phyloP scores from a whole-genome alignment of 2,888 invertebrate genomes.

The Geotrupes spiniger region DNA sequence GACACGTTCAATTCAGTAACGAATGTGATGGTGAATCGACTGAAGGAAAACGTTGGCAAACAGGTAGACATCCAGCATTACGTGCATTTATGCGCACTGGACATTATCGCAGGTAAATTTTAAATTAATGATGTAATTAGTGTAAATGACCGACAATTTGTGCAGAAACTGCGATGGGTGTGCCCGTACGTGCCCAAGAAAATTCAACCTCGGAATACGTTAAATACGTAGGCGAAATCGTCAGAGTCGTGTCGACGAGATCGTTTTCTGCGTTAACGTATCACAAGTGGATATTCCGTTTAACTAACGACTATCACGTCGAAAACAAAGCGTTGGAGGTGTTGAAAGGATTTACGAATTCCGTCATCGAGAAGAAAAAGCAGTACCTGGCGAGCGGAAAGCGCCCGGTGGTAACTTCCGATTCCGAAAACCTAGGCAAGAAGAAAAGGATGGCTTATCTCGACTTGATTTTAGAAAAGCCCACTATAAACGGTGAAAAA shows the following conservation, averaged over 20 bases:
- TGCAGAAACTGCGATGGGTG: constrained; percentile 72
- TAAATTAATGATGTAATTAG: neutral
- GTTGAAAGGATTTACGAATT: constrained; percentile 56
- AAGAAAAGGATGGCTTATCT: constrained; percentile 66
- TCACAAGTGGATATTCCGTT: constrained; percentile 50
- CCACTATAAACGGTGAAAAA: constrained; percentile 30
- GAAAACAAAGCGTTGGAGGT: constrained; percentile 52
- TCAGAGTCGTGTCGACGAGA: constrained; percentile 36
- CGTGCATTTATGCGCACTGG: constrained; percentile 58
- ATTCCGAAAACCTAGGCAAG: constrained; percentile 20
- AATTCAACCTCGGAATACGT: constrained; percentile 70
- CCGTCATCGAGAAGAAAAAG: constrained; percentile 53
- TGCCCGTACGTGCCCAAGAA: constrained; percentile 67
- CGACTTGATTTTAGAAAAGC: constrained; percentile 58
- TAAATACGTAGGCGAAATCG: constrained; percentile 61
- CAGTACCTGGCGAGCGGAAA: constrained; percentile 37
- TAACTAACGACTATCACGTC: constrained; percentile 58
- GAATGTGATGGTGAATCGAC: constrained; percentile 54
- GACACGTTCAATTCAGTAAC: constrained; percentile 65
- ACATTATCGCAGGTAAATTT: constrained; percentile 58
- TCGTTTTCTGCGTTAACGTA: constrained; percentile 48
- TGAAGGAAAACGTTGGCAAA: constrained; percentile 46
- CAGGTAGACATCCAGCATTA: constrained; percentile 59
- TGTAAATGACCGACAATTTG: neutral
- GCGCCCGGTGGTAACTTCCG: constrained; percentile 1